Evolutionary conservation across 2,113 vertebrate species (phyloP), one percentile per base, ranked within the genome.

Genomic region (Campylomormyrus tamandua): DNA sequence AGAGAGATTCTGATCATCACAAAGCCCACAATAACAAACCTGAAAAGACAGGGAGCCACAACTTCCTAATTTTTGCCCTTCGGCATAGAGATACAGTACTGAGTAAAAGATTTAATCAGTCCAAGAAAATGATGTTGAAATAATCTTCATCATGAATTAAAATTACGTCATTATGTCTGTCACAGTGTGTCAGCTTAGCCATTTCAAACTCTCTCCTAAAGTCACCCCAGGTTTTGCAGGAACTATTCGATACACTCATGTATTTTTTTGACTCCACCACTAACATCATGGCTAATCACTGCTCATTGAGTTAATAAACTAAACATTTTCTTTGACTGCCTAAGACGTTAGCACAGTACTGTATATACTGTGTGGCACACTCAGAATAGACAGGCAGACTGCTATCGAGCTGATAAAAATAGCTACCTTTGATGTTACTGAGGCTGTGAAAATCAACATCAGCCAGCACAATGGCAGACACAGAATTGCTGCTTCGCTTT

Each of bases 371-470:
- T 31, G 62, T 27, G n/a, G 62, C 46, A 86, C 21, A 50, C 17
- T 86, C 46, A 86, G n/a, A 52, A 5, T 52, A 49, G 45, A 86
- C 45, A 15, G 84, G 89, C 91, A 90, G 91, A 91, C 91, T 80
- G 89, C 88, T 93, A 95, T 95, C 92, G 0, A 21, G 48, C 89
- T 66, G 91, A 94, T 95, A 92, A 93, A 94, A 95, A 94, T 91
- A 93, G 91, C 66, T 10, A 11, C 87, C 93, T 95, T 95, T 96
- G 94, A 95, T 95, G 92, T 94, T 93, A 92, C 93, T 89, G 1
- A 24, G 83, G 74, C 80, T 87, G 91, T 87, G 92, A 93, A 92
- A 92, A 74, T 91, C 90, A 62, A 91, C 91, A 90, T 77, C 31
- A 90, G 90, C 90, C 91, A 92, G 56, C 24, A 66, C 21, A 66